Percentiles rank a stretch among this genome's conserved stretches.
These are phyloP conservation scores for Phalacrocorax brasilianus DNA, from an alignment of 2,113 vertebrate genomes.

Conservation along the genomic window DNA sequence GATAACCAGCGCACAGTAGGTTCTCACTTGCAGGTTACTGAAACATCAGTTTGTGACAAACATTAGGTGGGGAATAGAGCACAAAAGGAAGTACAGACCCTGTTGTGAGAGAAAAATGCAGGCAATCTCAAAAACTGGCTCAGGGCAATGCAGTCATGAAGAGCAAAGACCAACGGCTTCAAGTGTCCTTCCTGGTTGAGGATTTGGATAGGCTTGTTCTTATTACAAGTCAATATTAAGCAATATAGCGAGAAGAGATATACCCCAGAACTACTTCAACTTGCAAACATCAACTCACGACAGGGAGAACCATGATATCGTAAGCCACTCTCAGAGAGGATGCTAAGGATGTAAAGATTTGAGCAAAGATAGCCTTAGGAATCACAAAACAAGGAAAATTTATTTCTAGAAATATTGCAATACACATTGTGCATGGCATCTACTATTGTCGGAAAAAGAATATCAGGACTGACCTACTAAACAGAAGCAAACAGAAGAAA, in stretches of 20 bases:
- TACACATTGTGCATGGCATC: not conserved
- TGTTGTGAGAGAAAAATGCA: not conserved
- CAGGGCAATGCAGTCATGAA: not conserved
- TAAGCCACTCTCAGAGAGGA: not conserved
- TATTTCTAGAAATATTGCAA: not conserved
- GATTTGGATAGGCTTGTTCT: not conserved
- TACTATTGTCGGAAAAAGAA: not conserved
- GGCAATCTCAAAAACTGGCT: not conserved
- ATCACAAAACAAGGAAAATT: not conserved
- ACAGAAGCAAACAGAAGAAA: not conserved
- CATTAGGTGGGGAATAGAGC: not conserved
- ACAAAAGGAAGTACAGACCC: not conserved
- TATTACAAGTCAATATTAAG: not conserved
- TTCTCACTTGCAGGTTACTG: not conserved
- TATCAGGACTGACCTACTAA: not conserved
- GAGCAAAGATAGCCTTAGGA: not conserved
- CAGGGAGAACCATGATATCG: not conserved
- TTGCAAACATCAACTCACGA: not conserved
- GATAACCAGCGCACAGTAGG: accelerated
- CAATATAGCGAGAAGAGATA: accelerated
- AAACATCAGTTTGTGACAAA: not conserved
- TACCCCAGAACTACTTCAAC: not conserved
- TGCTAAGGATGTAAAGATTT: not conserved
- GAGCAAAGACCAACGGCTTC: not conserved
- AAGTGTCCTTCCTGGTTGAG: not conserved